Evolutionary conservation across 1,140 invertebrate species (phyloP).

Genomic region (Nixonia krombeini): DNA sequence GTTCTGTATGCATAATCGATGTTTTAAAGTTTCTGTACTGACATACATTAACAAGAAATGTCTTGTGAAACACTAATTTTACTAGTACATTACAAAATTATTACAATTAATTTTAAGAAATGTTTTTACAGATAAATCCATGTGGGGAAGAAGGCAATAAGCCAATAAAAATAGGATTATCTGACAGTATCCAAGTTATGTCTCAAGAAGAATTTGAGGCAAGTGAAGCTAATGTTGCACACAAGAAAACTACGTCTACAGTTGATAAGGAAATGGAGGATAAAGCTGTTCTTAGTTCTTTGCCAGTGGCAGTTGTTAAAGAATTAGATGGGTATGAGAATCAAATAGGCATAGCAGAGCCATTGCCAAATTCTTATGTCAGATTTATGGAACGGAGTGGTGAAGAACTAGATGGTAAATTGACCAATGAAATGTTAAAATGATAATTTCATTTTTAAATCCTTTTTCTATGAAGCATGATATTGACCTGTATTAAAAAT

Average conservation of each 20-base stretch:
- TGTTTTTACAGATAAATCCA: slow-evolving; percentile 59
- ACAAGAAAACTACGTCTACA: slow-evolving; percentile 40
- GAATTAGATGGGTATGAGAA: slow-evolving; percentile 81
- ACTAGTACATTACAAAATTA: slow-evolving; percentile 1
- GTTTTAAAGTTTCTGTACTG: not conserved
- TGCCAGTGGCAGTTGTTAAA: slow-evolving; percentile 89
- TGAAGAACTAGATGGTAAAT: slow-evolving; percentile 92
- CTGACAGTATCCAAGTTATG: slow-evolving; percentile 59
- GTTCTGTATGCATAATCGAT: not conserved
- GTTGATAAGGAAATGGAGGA: slow-evolving; percentile 65
- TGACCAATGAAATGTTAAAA: not conserved
- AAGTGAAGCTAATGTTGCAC: slow-evolving; percentile 50
- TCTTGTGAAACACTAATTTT: too few relatives aligned
- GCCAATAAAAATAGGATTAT: slow-evolving; percentile 60
- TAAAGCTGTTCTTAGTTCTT: slow-evolving; percentile 58
- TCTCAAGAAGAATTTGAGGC: slow-evolving; percentile 56
- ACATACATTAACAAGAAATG: too few relatives aligned
- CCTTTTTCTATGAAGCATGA: too few relatives aligned
- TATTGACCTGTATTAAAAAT: too few relatives aligned
- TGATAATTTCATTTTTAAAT: slow-evolving; percentile 1
- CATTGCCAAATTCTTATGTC: slow-evolving; percentile 85
- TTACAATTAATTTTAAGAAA: slow-evolving; percentile 8
- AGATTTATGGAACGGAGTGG: slow-evolving; percentile 95
- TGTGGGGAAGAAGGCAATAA: slow-evolving; percentile 62
- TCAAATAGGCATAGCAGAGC: slow-evolving; percentile 83